Base-by-base conservation (phyloP, 2,797 vertebrate species). In the Pangasius djambal region DNA sequence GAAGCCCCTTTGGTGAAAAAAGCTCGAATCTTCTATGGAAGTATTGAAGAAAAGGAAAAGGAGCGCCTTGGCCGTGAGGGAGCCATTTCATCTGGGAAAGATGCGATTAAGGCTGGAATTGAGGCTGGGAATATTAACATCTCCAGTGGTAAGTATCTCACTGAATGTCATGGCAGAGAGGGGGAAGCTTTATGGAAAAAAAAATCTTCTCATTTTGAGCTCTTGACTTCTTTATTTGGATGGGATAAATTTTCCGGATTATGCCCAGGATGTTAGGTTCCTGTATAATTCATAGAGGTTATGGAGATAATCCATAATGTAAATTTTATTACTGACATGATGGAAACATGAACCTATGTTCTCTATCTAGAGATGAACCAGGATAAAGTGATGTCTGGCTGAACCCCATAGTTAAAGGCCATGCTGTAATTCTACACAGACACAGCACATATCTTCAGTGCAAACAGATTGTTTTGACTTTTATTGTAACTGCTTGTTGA, bases 111-210 rank as follows among this genome's bases (percentile, higher is more conserved):
- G 91, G 97, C 97, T 0, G 98, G 97, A 0, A 96, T 99, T 0
- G 96, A 97, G 91, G 97, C 98, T 0, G 98, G 98, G 63, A 96
- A 99, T 94, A 99, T 99, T 94, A 99, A 99, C 92, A 97, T 99
- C 90, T 97, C 97, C 16, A 97, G 96, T 7, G 97, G 98, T 99
- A 90, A 94, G 96, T 25, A 13, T 87, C 25, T 13, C 13, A 61
- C 55, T 22, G 78, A 79, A 31, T 55, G 15, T 0, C 28, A 55
- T 59, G 10, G 20, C 18, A 55, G 50, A 20, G 69, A 67, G 22
- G 6, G 61, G 61, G 25, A 67, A 67, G n/a, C 65, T 67, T 13
- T 67, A 67, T 44, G 70, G 40, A 40, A 40, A 40, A 72, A 72
- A 74, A 7, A 28, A 6, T 37, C 12, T 50, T 79, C 50, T 81